Evolutionary conservation across 2,888 invertebrate genomes (phyloP).

Genomic region (Amphipyra tragopoginis): DNA sequence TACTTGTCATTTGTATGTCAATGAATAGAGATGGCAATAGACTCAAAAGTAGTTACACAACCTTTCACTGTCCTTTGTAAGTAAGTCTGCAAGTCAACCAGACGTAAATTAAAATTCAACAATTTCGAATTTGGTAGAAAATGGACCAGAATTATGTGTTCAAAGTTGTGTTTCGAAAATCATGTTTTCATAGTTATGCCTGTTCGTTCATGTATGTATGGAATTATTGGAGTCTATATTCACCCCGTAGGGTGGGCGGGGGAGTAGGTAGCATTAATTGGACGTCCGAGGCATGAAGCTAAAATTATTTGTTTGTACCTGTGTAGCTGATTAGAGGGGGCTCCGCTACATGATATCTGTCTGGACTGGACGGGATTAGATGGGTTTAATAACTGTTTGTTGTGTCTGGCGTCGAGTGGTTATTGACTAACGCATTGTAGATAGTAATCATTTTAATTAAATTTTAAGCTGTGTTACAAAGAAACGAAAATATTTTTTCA

Average conservation of each 20-base stretch:
- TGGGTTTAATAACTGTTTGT: slow-evolving; percentile 8
- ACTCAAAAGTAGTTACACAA: no score
- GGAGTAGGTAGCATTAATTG: slow-evolving; percentile 13
- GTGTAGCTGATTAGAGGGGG: slow-evolving; percentile 5
- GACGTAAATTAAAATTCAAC: background rate
- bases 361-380: slow-evolving; percentile 5
- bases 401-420: slow-evolving; percentile 7
- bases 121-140: background rate
- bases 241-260: background rate
- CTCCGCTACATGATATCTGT: slow-evolving; percentile 3
- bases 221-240: slow-evolving; percentile 4
- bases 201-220: background rate
- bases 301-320: slow-evolving; percentile 14
- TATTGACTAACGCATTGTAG: background rate
- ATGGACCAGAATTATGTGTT: background rate
- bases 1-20: no score
- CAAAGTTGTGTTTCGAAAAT: slow-evolving; percentile 1
- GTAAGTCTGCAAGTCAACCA: no score
- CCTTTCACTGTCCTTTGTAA: no score
- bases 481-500: no score
- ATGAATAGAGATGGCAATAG: no score
- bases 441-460: no score
- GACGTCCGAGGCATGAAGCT: background rate
- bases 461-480: no score
- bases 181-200: background rate